Conservation (phyloP, 2,797 vertebrate species). For the Aselliscus stoliczkanus region DNA sequence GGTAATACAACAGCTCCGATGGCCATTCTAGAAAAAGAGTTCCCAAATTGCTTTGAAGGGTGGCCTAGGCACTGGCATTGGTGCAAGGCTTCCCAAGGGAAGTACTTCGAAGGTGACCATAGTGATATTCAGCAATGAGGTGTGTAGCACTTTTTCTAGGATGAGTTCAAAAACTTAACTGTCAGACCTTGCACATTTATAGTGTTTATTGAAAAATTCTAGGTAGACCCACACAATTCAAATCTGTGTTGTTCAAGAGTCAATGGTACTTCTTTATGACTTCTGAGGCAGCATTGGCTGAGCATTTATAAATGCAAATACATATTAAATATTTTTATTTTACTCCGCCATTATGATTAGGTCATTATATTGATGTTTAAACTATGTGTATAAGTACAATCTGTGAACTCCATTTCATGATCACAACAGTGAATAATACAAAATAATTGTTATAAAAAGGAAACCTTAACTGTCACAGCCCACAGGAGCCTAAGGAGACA, state of each 20-base stretch:
- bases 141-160: too few species aligned
- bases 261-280: background rate
- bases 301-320: slow-evolving; percentile 26
- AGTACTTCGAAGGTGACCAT: too few species aligned
- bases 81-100: too few species aligned
- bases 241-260: background rate
- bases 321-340: background rate
- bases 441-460: background rate
- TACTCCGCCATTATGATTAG: slow-evolving; percentile 1
- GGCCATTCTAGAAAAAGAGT: too few species aligned
- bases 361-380: slow-evolving; percentile 29
- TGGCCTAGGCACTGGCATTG: too few species aligned
- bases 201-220: background rate
- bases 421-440: background rate
- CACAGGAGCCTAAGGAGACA: background rate
- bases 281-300: background rate
- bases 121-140: too few species aligned
- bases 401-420: slow-evolving; percentile 19
- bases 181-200: background rate
- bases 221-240: background rate
- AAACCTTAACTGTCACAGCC: background rate
- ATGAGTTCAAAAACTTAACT: too few species aligned
- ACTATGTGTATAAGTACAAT: background rate
- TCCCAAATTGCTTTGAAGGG: too few species aligned
- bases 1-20: too few species aligned